A percentile compares a stretch with the other conserved stretches of the same genome.
phyloP scores from a whole-genome alignment of 2,888 invertebrate genomes.

The Sminthurinus aureus region DNA sequence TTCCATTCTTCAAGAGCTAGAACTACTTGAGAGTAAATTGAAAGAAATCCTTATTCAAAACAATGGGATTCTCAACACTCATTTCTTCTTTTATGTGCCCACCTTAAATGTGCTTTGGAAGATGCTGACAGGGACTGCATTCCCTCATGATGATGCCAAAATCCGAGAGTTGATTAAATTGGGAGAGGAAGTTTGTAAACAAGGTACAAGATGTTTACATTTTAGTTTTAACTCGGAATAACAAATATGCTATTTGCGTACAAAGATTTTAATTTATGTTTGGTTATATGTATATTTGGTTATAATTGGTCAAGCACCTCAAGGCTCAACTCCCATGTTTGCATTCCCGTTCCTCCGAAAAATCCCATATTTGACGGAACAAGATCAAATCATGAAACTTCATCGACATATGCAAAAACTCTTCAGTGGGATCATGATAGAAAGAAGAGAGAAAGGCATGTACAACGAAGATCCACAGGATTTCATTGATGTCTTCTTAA shows the following conservation, averaged over 20 bases:
- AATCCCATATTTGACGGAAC: slow-evolving; percentile 41
- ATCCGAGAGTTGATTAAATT: slow-evolving; percentile 32
- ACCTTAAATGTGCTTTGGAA: slow-evolving; percentile 43
- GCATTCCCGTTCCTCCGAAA: slow-evolving; percentile 42
- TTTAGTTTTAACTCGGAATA: no score
- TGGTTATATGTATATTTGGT: not conserved
- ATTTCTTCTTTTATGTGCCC: slow-evolving; percentile 45
- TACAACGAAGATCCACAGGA: slow-evolving; percentile 44
- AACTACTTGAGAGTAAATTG: slow-evolving; percentile 14
- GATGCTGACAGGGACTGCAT: slow-evolving; percentile 42
- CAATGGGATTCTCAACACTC: slow-evolving; percentile 24
- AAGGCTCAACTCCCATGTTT: slow-evolving; percentile 23
- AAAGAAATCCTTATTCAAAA: not conserved
- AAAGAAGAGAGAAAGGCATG: slow-evolving; percentile 32
- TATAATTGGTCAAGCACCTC: not conserved
- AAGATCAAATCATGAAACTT: slow-evolving; percentile 33
- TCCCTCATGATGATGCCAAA: slow-evolving; percentile 42
- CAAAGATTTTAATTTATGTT: not conserved
- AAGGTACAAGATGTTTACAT: no score
- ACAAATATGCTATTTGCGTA: not conserved
- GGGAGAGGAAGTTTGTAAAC: slow-evolving; percentile 35
- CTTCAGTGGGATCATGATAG: slow-evolving; percentile 43
- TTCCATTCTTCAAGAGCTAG: slow-evolving; percentile 39
- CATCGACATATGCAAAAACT: slow-evolving; percentile 42
- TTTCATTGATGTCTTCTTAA: slow-evolving; percentile 45